A percentile compares a stretch with the other conserved stretches of the same genome.
These are phyloP conservation scores for Otolemur garnettii DNA, from an alignment of 2,113 vertebrate species.

Conservation along the genomic window DNA sequence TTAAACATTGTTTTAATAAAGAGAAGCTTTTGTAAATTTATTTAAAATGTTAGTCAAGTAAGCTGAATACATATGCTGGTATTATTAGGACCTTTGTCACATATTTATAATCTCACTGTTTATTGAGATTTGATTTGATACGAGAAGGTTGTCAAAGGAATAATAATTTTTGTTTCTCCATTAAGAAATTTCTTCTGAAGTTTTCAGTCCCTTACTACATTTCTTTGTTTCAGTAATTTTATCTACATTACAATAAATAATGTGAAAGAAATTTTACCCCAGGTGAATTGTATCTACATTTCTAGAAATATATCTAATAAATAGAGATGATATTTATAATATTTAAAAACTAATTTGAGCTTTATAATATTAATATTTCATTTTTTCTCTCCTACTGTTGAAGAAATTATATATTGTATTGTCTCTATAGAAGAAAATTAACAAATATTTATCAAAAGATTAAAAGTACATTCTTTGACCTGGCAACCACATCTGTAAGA, in stretches of 20 bases:
- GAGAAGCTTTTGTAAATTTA: constrained; percentile 2
- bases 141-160: not conserved
- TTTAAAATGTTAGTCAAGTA: not conserved
- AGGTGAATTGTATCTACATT: not conserved
- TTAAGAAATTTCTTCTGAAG: constrained; percentile 26
- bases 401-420: not conserved
- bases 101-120: not conserved
- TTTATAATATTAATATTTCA: constrained; percentile 8
- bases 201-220: not conserved
- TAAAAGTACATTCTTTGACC: constrained; percentile 28
- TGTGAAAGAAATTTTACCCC: not conserved
- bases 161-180: not conserved
- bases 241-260: not conserved
- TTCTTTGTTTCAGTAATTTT: constrained; percentile 3
- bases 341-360: constrained; percentile 32
- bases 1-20: constrained; percentile 21
- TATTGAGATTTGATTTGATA: not conserved
- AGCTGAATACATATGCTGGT: not conserved
- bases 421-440: not conserved
- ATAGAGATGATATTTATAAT: not conserved
- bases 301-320: not conserved
- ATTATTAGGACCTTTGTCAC: not conserved
- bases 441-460: constrained; percentile 12
- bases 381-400: not conserved
- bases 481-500: not conserved